Evolutionary conservation across 2,797 vertebrate genomes (phyloP).

Genomic region (Miichthys miiuy): DNA sequence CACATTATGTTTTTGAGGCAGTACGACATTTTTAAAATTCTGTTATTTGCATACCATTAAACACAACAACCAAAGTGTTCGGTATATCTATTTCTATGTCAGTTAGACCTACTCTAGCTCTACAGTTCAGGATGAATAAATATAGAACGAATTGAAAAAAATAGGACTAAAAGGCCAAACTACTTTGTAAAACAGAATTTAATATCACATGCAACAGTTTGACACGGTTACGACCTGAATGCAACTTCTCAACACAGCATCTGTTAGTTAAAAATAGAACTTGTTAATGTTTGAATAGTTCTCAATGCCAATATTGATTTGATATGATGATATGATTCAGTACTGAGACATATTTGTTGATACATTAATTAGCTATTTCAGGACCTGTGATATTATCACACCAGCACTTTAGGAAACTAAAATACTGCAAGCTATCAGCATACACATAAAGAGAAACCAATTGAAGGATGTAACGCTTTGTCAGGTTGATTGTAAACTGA

Average conservation of each 20-base stretch:
- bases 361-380: constrained; percentile 8
- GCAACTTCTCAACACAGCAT: constrained; percentile 9
- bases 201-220: not conserved
- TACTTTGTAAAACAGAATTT: constrained; percentile 6
- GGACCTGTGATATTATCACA: not conserved
- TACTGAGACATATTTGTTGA: not conserved
- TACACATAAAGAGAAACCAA: too few relatives aligned
- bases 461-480: too few relatives aligned
- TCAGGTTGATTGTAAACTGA: not conserved
- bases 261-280: not conserved
- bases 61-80: constrained; percentile 1
- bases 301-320: not conserved
- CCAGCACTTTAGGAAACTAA: not conserved
- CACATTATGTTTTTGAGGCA: not conserved
- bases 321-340: not conserved
- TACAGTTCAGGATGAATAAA: constrained; percentile 3
- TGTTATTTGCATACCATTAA: not conserved
- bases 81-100: not conserved
- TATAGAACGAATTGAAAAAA: constrained; percentile 6
- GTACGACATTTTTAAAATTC: not conserved
- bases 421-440: not conserved
- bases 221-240: not conserved
- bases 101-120: not conserved
- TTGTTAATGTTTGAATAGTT: too few relatives aligned
- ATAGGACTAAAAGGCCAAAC: not conserved